Percentiles rank a stretch among this genome's conserved stretches.
Conservation (phyloP, 2,888 invertebrate genomes). For the Ceriagrion tenellum region DNA sequence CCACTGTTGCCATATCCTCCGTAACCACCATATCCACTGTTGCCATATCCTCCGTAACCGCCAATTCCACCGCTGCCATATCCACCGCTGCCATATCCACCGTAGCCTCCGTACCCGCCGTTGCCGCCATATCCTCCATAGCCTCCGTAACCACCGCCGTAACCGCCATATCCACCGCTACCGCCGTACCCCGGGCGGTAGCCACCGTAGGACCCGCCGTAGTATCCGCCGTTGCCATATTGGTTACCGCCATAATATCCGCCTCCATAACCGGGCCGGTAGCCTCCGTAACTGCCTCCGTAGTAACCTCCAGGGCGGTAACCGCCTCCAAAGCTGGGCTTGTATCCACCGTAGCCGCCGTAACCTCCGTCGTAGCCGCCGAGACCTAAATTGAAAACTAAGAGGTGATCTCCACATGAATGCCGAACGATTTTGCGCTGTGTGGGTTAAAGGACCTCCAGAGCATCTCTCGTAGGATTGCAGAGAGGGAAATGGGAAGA, state of each 20-base stretch:
- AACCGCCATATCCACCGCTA: constrained; percentile 69
- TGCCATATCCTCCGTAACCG: constrained; percentile 71
- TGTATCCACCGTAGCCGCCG: not conserved
- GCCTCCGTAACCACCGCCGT: constrained; percentile 69
- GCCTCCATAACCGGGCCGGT: constrained; percentile 68
- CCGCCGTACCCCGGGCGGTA: constrained; percentile 71
- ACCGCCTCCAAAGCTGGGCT: not conserved
- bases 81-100: constrained; percentile 70
- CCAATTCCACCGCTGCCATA: constrained; percentile 69
- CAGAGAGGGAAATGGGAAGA: not conserved
- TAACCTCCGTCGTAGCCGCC: constrained; percentile 74
- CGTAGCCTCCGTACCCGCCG: constrained; percentile 69
- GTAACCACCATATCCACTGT: constrained; percentile 71
- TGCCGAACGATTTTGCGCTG: not conserved
- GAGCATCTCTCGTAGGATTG: not conserved
- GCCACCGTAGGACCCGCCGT: constrained; percentile 72
- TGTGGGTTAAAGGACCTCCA: not conserved
- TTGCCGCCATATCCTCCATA: constrained; percentile 71
- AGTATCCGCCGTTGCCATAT: constrained; percentile 1
- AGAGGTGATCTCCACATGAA: constrained; percentile 45
- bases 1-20: constrained; percentile 80
- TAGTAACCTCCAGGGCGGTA: constrained; percentile 4
- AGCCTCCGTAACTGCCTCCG: constrained; percentile 37
- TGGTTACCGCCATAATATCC: constrained; percentile 10
- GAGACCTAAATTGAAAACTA: constrained; percentile 75